These are phyloP conservation scores for Cartodere bifasciata DNA, from an alignment of 2,888 invertebrate genomes.

Conservation along the genomic window DNA sequence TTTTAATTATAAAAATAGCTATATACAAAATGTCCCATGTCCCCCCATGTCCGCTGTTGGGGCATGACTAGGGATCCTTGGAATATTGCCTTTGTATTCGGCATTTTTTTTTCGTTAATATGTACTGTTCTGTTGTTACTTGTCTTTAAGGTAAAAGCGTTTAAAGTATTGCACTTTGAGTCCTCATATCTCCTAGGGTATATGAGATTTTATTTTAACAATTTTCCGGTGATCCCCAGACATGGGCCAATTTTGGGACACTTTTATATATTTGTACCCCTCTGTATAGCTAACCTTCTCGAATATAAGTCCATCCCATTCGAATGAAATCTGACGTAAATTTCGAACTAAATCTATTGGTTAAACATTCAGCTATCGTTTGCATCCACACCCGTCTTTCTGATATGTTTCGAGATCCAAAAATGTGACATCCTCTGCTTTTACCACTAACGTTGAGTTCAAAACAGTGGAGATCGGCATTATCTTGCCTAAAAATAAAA, in stretches of 20 bases:
- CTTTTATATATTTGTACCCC: neutral
- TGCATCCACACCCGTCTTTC: slow-evolving; percentile 64
- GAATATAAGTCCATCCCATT: slow-evolving; percentile 72
- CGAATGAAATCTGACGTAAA: slow-evolving; percentile 59
- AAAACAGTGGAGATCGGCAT: slow-evolving; percentile 50
- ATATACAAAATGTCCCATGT: too few relatives aligned
- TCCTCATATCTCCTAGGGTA: too few relatives aligned
- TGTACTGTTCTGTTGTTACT: too few relatives aligned
- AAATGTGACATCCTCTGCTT: slow-evolving; percentile 41
- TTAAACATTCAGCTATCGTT: slow-evolving; percentile 61
- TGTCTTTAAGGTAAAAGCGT: too few relatives aligned
- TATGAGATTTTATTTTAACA: too few relatives aligned
- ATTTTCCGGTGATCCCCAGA: too few relatives aligned
- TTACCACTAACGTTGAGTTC: slow-evolving; percentile 43
- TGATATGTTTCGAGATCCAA: slow-evolving; percentile 41
- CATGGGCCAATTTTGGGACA: slow-evolving; percentile 1
- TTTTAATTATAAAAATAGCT: too few relatives aligned
- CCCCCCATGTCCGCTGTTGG: too few relatives aligned
- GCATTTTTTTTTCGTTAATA: too few relatives aligned
- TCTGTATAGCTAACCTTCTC: slow-evolving; percentile 38
- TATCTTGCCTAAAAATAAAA: slow-evolving; percentile 37
- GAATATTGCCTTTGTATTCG: too few relatives aligned
- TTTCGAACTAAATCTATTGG: slow-evolving; percentile 51
- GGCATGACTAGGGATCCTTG: too few relatives aligned
- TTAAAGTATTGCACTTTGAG: too few relatives aligned